Evolutionary conservation across 2,797 vertebrate species (phyloP).

Genomic region (Rhabdomys pumilio): DNA sequence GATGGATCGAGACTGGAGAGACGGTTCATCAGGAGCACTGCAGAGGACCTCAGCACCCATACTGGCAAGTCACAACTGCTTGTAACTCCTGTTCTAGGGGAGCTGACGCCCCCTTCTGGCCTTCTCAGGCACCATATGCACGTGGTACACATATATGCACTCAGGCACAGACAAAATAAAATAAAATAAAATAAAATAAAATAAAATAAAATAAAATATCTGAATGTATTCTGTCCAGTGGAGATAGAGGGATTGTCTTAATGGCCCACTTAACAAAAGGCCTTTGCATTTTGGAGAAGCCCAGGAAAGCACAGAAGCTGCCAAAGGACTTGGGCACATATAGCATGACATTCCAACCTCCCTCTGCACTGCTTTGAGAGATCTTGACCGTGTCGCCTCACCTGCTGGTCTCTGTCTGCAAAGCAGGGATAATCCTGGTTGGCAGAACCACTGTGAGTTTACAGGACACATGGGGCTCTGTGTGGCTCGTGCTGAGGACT

Average conservation of each 20-base stretch:
- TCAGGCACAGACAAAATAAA: background rate
- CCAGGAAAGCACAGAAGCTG: background rate
- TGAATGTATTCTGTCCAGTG: background rate
- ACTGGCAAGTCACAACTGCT: background rate
- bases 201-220: background rate
- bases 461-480: background rate
- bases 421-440: background rate
- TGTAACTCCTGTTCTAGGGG: background rate
- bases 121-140: no score
- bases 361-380: background rate
- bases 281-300: background rate
- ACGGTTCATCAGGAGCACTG: background rate
- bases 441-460: background rate
- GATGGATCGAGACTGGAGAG: background rate
- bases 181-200: background rate
- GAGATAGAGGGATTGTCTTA: background rate
- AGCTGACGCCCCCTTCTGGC: background rate
- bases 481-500: rapidly evolving
- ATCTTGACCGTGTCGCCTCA: background rate
- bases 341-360: background rate
- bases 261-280: background rate
- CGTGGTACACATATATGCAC: background rate
- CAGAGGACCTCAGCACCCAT: background rate
- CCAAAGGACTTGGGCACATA: rapidly evolving
- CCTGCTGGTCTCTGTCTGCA: background rate